phyloP scores from a whole-genome alignment of 2,888 invertebrate species.

The Mythimna pallens region DNA sequence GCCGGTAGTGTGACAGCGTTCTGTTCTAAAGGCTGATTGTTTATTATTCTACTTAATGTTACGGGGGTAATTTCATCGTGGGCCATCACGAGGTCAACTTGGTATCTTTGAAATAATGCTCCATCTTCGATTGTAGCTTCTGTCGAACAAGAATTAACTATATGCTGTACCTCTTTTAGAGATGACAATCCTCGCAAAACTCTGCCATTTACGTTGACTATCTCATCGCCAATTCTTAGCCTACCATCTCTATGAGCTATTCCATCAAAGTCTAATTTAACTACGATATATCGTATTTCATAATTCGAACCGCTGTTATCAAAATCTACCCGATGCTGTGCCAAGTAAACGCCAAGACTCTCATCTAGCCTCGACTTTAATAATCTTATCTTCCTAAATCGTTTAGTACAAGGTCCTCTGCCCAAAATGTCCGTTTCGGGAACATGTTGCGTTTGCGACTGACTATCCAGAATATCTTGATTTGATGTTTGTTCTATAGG shows the following conservation, averaged over 20 bases:
- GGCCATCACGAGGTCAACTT: conserved; percentile 92
- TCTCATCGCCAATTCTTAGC: conserved; percentile 96
- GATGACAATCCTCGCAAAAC: conserved; percentile 94
- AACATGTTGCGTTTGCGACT: conserved; percentile 73
- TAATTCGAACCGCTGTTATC: conserved; percentile 88
- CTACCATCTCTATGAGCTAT: conserved; percentile 95
- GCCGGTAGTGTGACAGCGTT: conserved; percentile 69
- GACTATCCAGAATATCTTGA: conserved; percentile 78
- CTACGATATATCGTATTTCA: conserved; percentile 92
- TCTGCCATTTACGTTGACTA: conserved; percentile 96
- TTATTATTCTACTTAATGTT: conserved; percentile 85
- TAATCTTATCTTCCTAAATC: conserved; percentile 92
- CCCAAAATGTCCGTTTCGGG: conserved; percentile 86
- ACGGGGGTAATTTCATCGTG: conserved; percentile 92
- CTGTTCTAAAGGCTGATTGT: conserved; percentile 79
- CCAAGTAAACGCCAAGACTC: conserved; percentile 93
- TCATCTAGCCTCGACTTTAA: conserved; percentile 92
- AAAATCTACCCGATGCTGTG: conserved; percentile 92
- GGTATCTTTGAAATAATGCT: conserved; percentile 84
- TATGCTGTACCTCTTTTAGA: conserved; percentile 91
- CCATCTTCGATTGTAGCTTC: conserved; percentile 83
- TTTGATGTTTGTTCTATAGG: conserved; percentile 80
- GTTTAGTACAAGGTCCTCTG: conserved; percentile 91
- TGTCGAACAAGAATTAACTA: conserved; percentile 89
- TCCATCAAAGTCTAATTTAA: conserved; percentile 92